These are phyloP conservation scores for Wiebesia pumilae DNA, from an alignment of 1,140 invertebrate genomes.

Conservation along the genomic window DNA sequence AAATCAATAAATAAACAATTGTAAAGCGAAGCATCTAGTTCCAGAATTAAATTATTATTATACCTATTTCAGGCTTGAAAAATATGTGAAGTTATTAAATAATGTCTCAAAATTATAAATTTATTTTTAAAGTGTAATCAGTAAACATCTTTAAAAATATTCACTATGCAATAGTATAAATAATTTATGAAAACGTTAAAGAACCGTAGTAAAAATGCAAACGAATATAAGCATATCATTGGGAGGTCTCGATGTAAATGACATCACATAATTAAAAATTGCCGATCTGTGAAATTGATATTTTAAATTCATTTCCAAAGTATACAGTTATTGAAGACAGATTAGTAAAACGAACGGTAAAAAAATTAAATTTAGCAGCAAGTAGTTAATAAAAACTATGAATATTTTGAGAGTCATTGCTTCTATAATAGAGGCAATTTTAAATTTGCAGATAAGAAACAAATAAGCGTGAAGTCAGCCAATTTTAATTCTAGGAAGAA, in stretches of 20 bases:
- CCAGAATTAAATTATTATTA: not conserved
- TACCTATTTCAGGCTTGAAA: not conserved
- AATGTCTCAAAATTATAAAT: not conserved
- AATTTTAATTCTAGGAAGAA: no score
- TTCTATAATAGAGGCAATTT: no score
- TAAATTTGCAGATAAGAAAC: not conserved
- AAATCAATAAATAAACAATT: not conserved
- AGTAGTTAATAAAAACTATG: no score
- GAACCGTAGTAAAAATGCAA: not conserved
- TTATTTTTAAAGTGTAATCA: not conserved
- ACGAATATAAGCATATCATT: not conserved
- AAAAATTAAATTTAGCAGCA: no score
- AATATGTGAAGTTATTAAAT: not conserved
- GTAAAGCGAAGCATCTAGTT: not conserved
- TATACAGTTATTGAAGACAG: no score
- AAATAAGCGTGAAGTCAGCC: not conserved
- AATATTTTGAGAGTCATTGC: no score
- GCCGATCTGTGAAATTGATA: not conserved
- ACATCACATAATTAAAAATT: not conserved
- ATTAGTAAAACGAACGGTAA: no score
- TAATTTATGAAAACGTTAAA: not conserved
- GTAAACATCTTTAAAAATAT: no score
- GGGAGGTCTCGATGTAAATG: no score
- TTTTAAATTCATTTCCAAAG: no score
- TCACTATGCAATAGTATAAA: not conserved